A percentile compares a stretch with the other conserved stretches of the same genome.
Conservation (phyloP, 2,888 invertebrate genomes). For the Leptopilina syphax region DNA sequence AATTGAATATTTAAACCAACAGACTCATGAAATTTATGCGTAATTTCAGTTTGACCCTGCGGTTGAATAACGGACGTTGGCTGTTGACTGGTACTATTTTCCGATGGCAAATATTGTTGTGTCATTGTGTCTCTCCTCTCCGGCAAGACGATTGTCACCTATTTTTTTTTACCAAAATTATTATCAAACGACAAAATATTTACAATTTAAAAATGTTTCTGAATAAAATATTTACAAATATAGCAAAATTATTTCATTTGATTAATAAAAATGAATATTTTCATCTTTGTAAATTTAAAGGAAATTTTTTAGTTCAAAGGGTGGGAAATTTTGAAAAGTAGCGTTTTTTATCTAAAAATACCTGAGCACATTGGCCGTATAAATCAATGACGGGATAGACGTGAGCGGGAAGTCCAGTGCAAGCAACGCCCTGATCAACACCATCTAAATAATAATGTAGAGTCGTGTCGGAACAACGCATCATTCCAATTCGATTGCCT, state of each 20-base stretch:
- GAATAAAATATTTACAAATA: too few species aligned
- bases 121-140: constrained; percentile 73
- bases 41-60: constrained; percentile 75
- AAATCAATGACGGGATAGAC: constrained; percentile 97
- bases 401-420: constrained; percentile 86
- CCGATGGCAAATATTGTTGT: constrained; percentile 74
- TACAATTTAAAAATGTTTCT: too few species aligned
- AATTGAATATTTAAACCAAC: constrained; percentile 85
- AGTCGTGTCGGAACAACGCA: constrained; percentile 90
- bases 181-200: not conserved
- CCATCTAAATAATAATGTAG: constrained; percentile 93
- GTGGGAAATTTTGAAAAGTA: too few species aligned
- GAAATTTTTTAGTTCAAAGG: too few species aligned
- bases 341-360: constrained; percentile 68
- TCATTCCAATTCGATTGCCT: constrained; percentile 90
- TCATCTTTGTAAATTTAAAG: too few species aligned
- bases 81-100: constrained; percentile 80
- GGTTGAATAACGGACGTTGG: constrained; percentile 80
- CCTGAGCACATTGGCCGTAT: constrained; percentile 96
- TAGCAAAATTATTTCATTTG: too few species aligned
- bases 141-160: constrained; percentile 74
- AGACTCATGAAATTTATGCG: constrained; percentile 78
- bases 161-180: not conserved
- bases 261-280: too few species aligned
- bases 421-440: constrained; percentile 91